Evolutionary conservation across 2,888 invertebrate genomes (phyloP).

Genomic region (Ecdyonurus torrentis): DNA sequence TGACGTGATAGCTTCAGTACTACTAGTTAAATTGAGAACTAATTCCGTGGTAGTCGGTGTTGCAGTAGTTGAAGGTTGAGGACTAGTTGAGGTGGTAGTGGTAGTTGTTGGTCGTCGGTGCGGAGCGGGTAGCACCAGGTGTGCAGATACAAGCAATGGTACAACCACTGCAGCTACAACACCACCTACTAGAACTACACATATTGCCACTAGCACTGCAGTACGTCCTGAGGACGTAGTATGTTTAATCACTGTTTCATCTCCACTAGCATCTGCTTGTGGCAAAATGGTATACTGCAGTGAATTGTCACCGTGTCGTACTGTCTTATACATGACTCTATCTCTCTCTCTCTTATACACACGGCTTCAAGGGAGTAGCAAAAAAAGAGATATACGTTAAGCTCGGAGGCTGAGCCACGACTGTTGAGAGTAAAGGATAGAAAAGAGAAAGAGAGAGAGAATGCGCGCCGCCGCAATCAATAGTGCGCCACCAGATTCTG

Average conservation of each 20-base stretch:
- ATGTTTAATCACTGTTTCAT: neutral
- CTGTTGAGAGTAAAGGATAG: neutral
- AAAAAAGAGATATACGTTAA: neutral
- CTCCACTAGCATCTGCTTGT: conserved; percentile 39
- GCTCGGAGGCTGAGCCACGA: neutral
- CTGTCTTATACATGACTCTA: conserved; percentile 52
- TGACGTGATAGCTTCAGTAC: neutral
- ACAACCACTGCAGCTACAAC: conserved; percentile 21
- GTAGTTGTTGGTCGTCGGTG: conserved; percentile 7
- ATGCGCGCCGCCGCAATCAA: neutral
- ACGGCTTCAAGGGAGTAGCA: no score
- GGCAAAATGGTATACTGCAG: conserved; percentile 58
- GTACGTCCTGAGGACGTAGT: neutral
- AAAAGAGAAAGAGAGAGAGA: no score
- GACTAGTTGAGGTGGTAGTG: conserved; percentile 9
- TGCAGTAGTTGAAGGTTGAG: conserved; percentile 6
- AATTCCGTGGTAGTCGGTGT: conserved; percentile 1
- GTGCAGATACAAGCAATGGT: conserved; percentile 20
- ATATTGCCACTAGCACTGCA: conserved; percentile 14
- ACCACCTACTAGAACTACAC: conserved; percentile 19
- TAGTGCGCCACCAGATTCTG: neutral
- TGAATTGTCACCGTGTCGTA: conserved; percentile 55
- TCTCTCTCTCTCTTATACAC: neutral
- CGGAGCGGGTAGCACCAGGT: conserved; percentile 20
- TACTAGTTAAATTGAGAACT: neutral